Percentiles rank a stretch among this genome's conserved stretches.
These are phyloP conservation scores for Caenorhabditis parvicauda DNA, from an alignment of 2,888 invertebrate genomes.

Conservation along the genomic window DNA sequence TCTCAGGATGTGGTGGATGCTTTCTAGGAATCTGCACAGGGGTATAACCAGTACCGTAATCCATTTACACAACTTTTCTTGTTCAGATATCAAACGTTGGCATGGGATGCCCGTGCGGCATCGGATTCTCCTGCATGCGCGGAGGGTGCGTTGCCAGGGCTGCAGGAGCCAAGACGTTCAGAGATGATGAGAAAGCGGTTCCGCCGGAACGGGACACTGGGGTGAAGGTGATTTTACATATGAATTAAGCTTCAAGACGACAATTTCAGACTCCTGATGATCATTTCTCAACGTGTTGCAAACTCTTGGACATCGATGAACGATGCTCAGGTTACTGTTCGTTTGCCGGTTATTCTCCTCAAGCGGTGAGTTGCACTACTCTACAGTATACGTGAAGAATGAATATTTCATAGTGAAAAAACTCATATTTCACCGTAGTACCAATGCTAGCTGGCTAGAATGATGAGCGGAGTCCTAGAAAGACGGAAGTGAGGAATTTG, in stretches of 20 bases:
- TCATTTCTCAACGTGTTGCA: conserved; percentile 35
- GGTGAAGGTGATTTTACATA: neutral
- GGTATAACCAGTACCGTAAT: neutral
- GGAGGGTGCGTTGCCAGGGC: conserved; percentile 31
- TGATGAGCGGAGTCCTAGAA: too few relatives aligned
- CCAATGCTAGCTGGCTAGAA: too few relatives aligned
- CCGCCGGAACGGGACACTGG: neutral
- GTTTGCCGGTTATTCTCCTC: conserved; percentile 21
- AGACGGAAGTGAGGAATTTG: too few relatives aligned
- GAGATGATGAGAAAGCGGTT: conserved; percentile 12
- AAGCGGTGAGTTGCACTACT: conserved; percentile 28
- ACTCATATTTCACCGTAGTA: too few relatives aligned
- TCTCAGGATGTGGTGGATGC: conserved; percentile 27
- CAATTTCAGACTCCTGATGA: conserved; percentile 32
- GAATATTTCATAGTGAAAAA: too few relatives aligned
- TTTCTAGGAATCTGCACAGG: too few relatives aligned
- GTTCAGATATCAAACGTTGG: conserved; percentile 8
- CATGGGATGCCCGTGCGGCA: conserved; percentile 31
- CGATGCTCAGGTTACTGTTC: conserved; percentile 20
- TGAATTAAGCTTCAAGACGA: neutral
- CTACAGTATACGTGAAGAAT: too few relatives aligned
- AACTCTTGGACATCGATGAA: conserved; percentile 24
- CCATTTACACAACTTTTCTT: neutral
- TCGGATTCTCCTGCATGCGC: conserved; percentile 28
- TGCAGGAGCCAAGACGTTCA: conserved; percentile 32